Evolutionary conservation across 1,140 invertebrate genomes (phyloP).

Genomic region (Harpegnathos saltator): DNA sequence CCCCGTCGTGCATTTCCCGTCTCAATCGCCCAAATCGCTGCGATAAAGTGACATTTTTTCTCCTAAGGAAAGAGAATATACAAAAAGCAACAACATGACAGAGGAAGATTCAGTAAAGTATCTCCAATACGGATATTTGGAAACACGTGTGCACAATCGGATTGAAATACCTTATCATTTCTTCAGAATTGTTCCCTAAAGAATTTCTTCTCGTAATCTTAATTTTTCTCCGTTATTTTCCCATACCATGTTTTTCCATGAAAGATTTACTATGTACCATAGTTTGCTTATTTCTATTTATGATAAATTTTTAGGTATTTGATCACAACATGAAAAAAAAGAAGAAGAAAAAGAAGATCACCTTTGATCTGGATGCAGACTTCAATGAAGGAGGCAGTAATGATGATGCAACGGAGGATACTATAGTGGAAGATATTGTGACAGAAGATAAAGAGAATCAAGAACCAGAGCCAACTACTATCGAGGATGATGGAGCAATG

Average conservation of each 20-base stretch:
- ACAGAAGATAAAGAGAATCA: conserved; percentile 88
- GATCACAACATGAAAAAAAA: conserved; percentile 95
- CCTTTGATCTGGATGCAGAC: conserved; percentile 95
- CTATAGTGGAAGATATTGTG: too few species aligned
- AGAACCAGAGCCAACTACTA: conserved; percentile 86
- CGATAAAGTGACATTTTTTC: too few species aligned
- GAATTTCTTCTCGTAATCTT: neutral
- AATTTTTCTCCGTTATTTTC: neutral
- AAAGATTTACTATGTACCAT: too few species aligned
- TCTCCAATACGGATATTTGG: neutral
- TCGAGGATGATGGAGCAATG: conserved; percentile 88
- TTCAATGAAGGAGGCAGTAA: conserved; percentile 87
- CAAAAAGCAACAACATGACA: conserved; percentile 58
- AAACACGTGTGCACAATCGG: conserved; percentile 40
- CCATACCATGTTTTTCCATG: too few species aligned
- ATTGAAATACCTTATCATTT: conserved; percentile 43
- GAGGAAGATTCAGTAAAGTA: conserved; percentile 69
- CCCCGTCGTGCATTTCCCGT: too few species aligned
- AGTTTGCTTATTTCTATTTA: neutral
- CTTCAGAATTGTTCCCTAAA: neutral
- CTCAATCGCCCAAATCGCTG: too few species aligned
- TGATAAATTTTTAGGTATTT: conserved; percentile 88
- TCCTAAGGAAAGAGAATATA: too few species aligned
- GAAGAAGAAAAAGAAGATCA: conserved; percentile 98
- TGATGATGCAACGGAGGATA: conserved; percentile 80